phyloP scores from a whole-genome alignment of 2,888 invertebrate genomes.

The Prosapia bicincta region DNA sequence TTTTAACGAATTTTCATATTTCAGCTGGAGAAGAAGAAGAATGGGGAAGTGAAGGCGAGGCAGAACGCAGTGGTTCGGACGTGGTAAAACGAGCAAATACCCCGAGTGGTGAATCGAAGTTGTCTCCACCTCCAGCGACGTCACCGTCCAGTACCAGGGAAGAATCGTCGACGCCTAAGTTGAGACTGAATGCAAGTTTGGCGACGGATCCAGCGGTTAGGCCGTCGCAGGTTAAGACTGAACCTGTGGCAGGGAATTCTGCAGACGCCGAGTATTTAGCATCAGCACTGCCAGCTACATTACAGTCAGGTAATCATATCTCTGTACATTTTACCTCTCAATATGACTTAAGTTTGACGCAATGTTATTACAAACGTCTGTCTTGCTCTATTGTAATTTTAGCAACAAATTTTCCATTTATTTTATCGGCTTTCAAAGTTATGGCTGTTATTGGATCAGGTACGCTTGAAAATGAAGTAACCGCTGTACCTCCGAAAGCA shows the following conservation, averaged over 20 bases:
- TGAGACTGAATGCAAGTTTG: conserved; percentile 72
- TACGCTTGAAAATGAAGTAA: too few relatives aligned
- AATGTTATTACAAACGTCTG: too few relatives aligned
- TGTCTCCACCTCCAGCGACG: conserved; percentile 34
- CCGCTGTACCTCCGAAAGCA: too few relatives aligned
- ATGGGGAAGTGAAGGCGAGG: conserved; percentile 35
- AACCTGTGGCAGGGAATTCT: conserved; percentile 52
- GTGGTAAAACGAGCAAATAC: conserved; percentile 39
- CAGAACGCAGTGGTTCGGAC: conserved; percentile 34
- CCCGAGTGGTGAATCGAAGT: conserved; percentile 30
- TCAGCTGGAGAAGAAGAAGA: conserved; percentile 40
- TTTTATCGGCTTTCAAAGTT: too few relatives aligned
- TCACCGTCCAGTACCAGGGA: conserved; percentile 34
- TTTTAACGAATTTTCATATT: conserved; percentile 15
- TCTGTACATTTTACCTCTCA: too few relatives aligned
- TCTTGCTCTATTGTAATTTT: too few relatives aligned
- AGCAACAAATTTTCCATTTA: too few relatives aligned
- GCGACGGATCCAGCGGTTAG: conserved; percentile 80
- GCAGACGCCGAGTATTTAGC: conserved; percentile 50
- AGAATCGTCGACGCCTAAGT: conserved; percentile 51
- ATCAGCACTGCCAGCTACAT: conserved; percentile 49
- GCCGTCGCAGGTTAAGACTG: conserved; percentile 54
- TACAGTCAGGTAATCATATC: conserved; percentile 46
- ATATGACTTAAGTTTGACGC: too few relatives aligned
- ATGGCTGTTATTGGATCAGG: too few relatives aligned